These are phyloP conservation scores for Rhineura floridana DNA, from an alignment of 2,113 vertebrate species.

Conservation along the genomic window DNA sequence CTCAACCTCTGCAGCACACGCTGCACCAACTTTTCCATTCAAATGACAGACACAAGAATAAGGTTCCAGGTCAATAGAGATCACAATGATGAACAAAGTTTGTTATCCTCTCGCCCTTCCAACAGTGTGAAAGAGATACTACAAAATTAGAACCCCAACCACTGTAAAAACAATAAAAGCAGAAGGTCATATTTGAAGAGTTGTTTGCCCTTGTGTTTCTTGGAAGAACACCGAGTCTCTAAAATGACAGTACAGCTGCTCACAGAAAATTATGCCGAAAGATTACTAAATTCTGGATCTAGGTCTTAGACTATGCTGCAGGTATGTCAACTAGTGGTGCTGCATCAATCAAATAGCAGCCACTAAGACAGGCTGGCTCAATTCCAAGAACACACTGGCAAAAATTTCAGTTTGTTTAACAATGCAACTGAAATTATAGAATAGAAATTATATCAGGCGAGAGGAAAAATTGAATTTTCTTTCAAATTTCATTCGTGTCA, in stretches of 20 bases:
- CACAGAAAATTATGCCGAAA: conserved; percentile 65
- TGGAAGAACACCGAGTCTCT: conserved; percentile 74
- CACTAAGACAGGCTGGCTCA: conserved; percentile 30
- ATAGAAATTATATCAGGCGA: neutral
- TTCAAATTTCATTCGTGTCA: neutral
- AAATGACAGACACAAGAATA: neutral
- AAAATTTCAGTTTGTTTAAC: conserved; percentile 1
- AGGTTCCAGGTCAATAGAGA: neutral
- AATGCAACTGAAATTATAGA: neutral
- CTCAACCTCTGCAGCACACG: neutral
- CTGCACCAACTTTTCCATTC: neutral
- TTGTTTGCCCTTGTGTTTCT: conserved; percentile 67
- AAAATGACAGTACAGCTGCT: conserved; percentile 76
- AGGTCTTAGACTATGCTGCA: conserved; percentile 36
- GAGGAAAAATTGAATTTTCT: neutral
- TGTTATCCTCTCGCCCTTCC: conserved; percentile 25
- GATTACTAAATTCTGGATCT: conserved; percentile 50
- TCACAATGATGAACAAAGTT: neutral
- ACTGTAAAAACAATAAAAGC: conserved; percentile 51
- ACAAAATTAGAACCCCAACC: conserved; percentile 46
- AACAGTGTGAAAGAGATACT: conserved; percentile 37
- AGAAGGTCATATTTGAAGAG: conserved; percentile 59
- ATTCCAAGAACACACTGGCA: conserved; percentile 6
- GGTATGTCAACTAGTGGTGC: conserved; percentile 25
- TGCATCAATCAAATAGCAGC: conserved; percentile 18